Conservation (phyloP, 2,797 vertebrate species). For the Gila robusta region DNA sequence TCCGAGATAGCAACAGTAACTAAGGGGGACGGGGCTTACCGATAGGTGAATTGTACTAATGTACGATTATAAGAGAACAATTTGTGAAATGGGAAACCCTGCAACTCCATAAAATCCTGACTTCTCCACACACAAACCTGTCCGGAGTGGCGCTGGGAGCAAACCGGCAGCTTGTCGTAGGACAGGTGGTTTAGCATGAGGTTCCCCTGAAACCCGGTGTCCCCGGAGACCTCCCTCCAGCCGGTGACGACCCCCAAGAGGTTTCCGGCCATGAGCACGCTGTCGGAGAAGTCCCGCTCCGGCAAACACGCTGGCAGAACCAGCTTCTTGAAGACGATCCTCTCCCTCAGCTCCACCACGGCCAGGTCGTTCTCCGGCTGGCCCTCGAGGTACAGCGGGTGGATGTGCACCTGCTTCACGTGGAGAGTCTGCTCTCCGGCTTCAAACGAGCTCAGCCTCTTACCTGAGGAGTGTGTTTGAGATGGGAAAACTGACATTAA, state of each 20-base stretch:
- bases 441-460: slow-evolving; percentile 54
- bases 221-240: slow-evolving; percentile 67
- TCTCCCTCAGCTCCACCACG: slow-evolving; percentile 73
- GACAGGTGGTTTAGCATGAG: slow-evolving; percentile 74
- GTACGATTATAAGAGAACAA: not conserved
- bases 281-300: slow-evolving; percentile 79
- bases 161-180: slow-evolving; percentile 70
- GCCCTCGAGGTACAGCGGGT: slow-evolving; percentile 70
- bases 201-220: slow-evolving; percentile 52
- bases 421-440: slow-evolving; percentile 61
- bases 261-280: slow-evolving; percentile 69
- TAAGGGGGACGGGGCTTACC: too few relatives aligned
- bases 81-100: not conserved
- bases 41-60: too few relatives aligned
- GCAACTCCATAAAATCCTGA: not conserved
- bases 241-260: slow-evolving; percentile 72
- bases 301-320: slow-evolving; percentile 76
- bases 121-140: slow-evolving; percentile 50
- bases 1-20: too few relatives aligned
- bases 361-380: slow-evolving; percentile 77
- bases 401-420: slow-evolving; percentile 63
- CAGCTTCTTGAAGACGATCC: slow-evolving; percentile 65
- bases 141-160: slow-evolving; percentile 67
- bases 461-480: slow-evolving; percentile 68
- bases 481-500: too few relatives aligned